A percentile compares a stretch with the other conserved stretches of the same genome.
These are phyloP conservation scores for Microcebus ravelobensis DNA, from an alignment of 2,113 vertebrate genomes.

Conservation along the genomic window DNA sequence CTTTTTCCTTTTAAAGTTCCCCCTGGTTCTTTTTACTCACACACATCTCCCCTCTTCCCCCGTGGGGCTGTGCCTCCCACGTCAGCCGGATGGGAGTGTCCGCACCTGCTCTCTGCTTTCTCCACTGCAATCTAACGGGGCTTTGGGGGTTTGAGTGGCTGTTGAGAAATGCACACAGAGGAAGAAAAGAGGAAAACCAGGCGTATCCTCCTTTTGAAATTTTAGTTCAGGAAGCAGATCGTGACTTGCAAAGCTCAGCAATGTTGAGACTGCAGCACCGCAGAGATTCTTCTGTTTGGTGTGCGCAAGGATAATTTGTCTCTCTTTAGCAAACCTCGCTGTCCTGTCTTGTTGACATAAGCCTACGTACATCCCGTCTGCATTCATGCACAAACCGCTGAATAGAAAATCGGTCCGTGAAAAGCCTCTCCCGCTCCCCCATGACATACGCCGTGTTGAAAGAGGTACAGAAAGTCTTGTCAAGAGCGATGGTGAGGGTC, in stretches of 20 bases:
- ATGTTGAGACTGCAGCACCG: background rate
- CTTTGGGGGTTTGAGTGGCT: background rate
- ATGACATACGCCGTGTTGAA: background rate
- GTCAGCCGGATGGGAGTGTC: background rate
- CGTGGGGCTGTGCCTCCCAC: background rate
- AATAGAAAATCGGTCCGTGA: conserved; percentile 60
- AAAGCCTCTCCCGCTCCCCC: conserved; percentile 24
- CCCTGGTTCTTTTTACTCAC: background rate
- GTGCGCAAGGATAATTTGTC: conserved; percentile 59
- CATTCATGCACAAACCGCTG: conserved; percentile 63
- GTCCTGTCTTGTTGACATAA: conserved; percentile 53
- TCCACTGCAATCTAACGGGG: accelerated
- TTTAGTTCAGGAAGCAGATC: conserved; percentile 8
- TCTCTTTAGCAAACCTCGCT: conserved; percentile 60
- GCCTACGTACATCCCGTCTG: conserved; percentile 28
- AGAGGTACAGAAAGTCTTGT: background rate
- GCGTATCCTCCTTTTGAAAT: conserved; percentile 23
- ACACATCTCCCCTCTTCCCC: background rate
- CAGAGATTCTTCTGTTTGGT: conserved; percentile 37
- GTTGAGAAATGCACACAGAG: background rate
- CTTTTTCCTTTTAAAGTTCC: no score
- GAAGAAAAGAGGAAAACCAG: conserved; percentile 7
- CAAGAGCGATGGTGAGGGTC: background rate
- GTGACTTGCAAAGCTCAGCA: conserved; percentile 61
- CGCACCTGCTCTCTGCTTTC: background rate